Evolutionary conservation across 2,113 vertebrate genomes (phyloP), one percentile per base, ranked within the genome.

Genomic region (Corythaeola cristata): DNA sequence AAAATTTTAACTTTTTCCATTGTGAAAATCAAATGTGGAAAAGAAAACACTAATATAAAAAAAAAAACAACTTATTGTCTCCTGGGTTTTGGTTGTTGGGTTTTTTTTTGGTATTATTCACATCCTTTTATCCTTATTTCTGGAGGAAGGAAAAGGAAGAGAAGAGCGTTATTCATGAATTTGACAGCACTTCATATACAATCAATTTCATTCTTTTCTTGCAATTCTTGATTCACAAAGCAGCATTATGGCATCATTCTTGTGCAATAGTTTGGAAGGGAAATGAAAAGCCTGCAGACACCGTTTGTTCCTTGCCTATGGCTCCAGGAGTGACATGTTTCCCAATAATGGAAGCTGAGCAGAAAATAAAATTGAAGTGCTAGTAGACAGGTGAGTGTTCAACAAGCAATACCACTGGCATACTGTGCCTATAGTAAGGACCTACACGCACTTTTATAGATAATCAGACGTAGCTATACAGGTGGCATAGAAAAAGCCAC

Each of bases 131-230:
- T 67, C 32, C 15, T 87, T 94, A 55, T 64, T 75, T 91, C 73
- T 47, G 19, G 23, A 33, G 44, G 24, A 92, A 85, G 69, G 49
- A 85, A 95, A 89, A 33, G 44, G 66, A 91, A 88, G 89, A 81
- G 56, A 81, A 41, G 39, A 95, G 9, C 24, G 35, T 52, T 91
- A 89, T 9, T 94, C 80, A 88, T 64, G 33, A 93, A 85, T 93
- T n/a, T 96, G 94, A 96, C 93, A 96, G 94, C 87, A 94, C 77
- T 95, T 96, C 93, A 96, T 85, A 78, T 53, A 68, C 74, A 94
- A 97, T 94, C 91, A 96, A 16, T 85, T 96, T 96, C 91, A 93
- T 72, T 95, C 69, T 93, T 92, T 87, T 81, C 91, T 76, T 82
- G 87, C 66, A 91, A 55, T 91, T 82, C 94, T 76, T 88, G 74